Conservation (phyloP, 1,140 invertebrate species). For the Mesaphorura yosii region DNA sequence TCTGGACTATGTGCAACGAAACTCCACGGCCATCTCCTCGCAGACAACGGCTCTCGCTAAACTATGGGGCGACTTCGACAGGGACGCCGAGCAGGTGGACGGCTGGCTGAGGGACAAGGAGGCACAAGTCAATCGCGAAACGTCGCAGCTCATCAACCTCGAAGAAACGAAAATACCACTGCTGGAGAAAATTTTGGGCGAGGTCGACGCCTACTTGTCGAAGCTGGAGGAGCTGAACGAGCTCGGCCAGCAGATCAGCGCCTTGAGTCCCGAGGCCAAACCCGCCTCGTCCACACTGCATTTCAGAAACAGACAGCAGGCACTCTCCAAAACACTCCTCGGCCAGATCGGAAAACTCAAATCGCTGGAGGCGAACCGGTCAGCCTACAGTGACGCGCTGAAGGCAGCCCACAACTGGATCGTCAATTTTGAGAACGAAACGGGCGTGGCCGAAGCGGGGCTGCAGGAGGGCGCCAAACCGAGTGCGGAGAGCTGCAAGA, state of each 20-base stretch:
- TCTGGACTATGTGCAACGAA: constrained; percentile 52
- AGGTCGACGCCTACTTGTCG: constrained; percentile 49
- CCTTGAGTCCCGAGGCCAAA: constrained; percentile 65
- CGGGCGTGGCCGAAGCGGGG: too few relatives aligned
- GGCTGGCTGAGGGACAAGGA: constrained; percentile 80
- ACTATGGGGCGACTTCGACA: constrained; percentile 49
- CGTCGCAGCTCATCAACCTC: constrained; percentile 54
- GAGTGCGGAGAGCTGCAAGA: too few relatives aligned
- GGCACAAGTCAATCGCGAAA: constrained; percentile 59
- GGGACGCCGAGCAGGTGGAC: constrained; percentile 57
- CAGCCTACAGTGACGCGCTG: constrained; percentile 53
- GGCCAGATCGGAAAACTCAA: constrained; percentile 55
- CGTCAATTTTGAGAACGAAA: constrained; percentile 46
- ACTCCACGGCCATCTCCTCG: constrained; percentile 54
- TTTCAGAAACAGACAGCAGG: constrained; percentile 60
- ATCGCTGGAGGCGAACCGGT: constrained; percentile 52
- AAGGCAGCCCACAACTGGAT: constrained; percentile 68
- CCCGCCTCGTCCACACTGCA: constrained; percentile 66
- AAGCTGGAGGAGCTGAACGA: constrained; percentile 55
- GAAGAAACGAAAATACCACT: constrained; percentile 57
- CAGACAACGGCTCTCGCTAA: constrained; percentile 58
- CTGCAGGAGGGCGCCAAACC: too few relatives aligned
- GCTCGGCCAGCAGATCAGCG: constrained; percentile 57
- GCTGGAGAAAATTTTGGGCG: constrained; percentile 48
- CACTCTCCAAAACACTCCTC: constrained; percentile 56